These are phyloP conservation scores for Corapipo altera DNA, from an alignment of 2,113 vertebrate species.

Conservation along the genomic window DNA sequence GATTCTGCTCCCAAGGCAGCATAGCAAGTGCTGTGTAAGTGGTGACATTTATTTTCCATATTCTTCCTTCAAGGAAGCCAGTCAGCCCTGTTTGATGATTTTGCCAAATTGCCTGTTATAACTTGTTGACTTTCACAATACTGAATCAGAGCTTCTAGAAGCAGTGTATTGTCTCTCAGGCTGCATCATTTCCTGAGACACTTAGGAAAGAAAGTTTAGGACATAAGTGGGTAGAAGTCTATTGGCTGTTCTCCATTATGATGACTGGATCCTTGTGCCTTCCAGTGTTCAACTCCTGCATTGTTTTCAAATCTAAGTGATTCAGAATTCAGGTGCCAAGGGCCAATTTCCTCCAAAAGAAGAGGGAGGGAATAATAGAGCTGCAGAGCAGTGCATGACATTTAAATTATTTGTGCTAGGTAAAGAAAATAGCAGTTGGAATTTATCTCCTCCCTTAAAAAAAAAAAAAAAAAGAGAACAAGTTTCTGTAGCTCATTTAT, in stretches of 20 bases:
- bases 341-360: not conserved
- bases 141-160: not conserved
- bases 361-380: not conserved
- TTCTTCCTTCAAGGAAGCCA: not conserved
- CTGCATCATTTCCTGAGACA: not conserved
- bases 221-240: not conserved
- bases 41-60: not conserved
- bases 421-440: not conserved
- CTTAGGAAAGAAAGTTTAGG: not conserved
- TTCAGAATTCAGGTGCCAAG: not conserved
- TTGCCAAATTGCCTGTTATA: not conserved
- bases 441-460: not conserved
- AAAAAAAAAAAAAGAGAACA: not conserved
- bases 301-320: not conserved
- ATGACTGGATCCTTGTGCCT: not conserved
- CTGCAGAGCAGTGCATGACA: not conserved
- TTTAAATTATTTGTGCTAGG: not conserved
- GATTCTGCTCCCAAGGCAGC: not conserved
- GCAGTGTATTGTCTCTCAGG: not conserved
- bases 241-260: not conserved
- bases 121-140: not conserved
- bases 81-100: not conserved
- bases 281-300: not conserved
- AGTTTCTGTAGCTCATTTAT: not conserved
- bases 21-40: not conserved